A percentile compares a stretch with the other conserved stretches of the same genome.
Evolutionary conservation across 1,140 invertebrate species (phyloP).

Genomic region (Drosophila funebris): DNA sequence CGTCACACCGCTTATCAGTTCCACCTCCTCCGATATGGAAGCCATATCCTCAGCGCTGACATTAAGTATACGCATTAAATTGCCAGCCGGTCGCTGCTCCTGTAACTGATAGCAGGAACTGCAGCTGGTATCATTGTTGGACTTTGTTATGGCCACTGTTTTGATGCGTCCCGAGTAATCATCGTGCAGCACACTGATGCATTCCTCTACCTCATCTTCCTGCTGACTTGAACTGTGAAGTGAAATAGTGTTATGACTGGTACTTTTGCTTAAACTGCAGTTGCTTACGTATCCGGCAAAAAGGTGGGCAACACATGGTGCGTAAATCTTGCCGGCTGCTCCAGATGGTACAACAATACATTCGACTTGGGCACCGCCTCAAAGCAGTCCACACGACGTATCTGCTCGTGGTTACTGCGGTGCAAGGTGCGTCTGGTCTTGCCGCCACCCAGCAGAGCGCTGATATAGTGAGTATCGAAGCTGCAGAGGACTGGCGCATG

Average conservation of each 20-base stretch:
- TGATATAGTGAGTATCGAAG: constrained; percentile 86
- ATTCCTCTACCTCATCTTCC: constrained; percentile 35
- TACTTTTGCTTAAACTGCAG: not conserved
- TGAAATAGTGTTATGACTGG: not conserved
- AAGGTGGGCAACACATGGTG: constrained; percentile 87
- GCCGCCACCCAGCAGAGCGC: constrained; percentile 87
- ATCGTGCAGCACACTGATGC: constrained; percentile 77
- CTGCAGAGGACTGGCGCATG: constrained; percentile 80
- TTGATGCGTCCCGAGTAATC: constrained; percentile 66
- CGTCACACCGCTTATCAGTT: constrained; percentile 44
- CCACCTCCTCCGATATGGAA: constrained; percentile 72
- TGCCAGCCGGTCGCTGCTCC: constrained; percentile 55
- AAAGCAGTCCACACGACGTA: constrained; percentile 85
- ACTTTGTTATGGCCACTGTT: constrained; percentile 51
- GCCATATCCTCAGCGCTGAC: constrained; percentile 73
- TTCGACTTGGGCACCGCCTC: constrained; percentile 84
- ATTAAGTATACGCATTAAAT: constrained; percentile 62
- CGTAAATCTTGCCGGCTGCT: constrained; percentile 85
- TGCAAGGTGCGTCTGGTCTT: constrained; percentile 85
- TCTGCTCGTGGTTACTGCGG: constrained; percentile 88
- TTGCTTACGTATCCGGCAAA: constrained; percentile 67
- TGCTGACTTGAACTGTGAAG: constrained; percentile 18
- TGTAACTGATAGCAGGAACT: constrained; percentile 64
- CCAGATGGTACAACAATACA: constrained; percentile 86
- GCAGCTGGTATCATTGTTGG: constrained; percentile 40